Evolutionary conservation across 2,888 invertebrate species (phyloP), one percentile per base, ranked within the genome.

Genomic region (Brassicogethes aeneus): DNA sequence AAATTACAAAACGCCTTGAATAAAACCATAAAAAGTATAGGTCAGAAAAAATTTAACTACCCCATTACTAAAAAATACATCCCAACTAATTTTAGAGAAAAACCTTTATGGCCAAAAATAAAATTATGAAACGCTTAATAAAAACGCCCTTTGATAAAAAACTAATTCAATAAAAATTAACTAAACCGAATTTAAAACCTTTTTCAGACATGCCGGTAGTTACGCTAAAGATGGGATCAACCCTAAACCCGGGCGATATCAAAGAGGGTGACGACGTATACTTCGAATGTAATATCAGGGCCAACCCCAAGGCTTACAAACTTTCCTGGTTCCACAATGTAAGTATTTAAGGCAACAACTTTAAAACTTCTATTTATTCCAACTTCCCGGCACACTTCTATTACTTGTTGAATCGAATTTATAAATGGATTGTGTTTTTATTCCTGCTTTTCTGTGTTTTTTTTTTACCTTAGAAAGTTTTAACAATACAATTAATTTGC

Each of bases 261-360:
- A 90, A 89, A 68, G 90, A 90, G 69, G 87, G 88, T 23, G 89
- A 87, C 61, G 89, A 89, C 66, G 89, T 88, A 43, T 89, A 89
- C 67, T 90, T 90, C 68, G 89, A 89, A 65, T 90, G 89, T 68
- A 79, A 80, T 52, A 85, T 90, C 49, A 78, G 80, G 61, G 83
- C 89, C 37, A 90, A 90, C 70, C 90, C 89, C 13, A 85, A 83
- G 61, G 80, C 82, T 17, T 84, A 88, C 69, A 83, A 87, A 62
- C 79, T 89, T 56, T 80, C 85, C 44, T 90, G 89, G 89, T 89
- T 82, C 66, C 88, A 89, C 66, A 84, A 84, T 61, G 90, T 90
- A 73, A 84, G 86, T 82, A 58, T 43, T 45, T 42, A 42, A 47
- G 45, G 40, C 43, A 47, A 45, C 38, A 14, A 17, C 23, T 17